Percentiles rank a stretch among this genome's conserved stretches.
Conservation (phyloP, 2,888 invertebrate genomes). For the Disparrhopalites patrizii region DNA sequence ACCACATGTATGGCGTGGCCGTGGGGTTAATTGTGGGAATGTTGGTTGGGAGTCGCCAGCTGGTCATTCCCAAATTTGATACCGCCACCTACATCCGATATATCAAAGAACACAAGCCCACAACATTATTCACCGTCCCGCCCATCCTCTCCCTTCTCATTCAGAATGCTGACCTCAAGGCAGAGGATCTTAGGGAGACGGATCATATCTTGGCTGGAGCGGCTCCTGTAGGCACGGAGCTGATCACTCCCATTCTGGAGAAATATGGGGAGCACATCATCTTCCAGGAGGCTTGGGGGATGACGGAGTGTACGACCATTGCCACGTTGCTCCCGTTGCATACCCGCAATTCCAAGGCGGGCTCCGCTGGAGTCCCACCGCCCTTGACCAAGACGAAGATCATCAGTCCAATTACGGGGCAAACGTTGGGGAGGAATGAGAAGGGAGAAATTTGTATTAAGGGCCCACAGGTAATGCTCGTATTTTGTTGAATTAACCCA, state of each 20-base stretch:
- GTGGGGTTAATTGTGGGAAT: slow-evolving; percentile 63
- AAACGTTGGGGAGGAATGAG: slow-evolving; percentile 60
- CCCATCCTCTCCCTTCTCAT: slow-evolving; percentile 71
- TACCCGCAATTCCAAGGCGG: slow-evolving; percentile 32
- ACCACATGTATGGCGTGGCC: slow-evolving; percentile 66
- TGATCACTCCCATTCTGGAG: slow-evolving; percentile 59
- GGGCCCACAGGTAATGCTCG: slow-evolving; percentile 52
- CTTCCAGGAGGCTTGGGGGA: slow-evolving; percentile 57
- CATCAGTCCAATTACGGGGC: slow-evolving; percentile 57
- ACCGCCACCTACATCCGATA: slow-evolving; percentile 68
- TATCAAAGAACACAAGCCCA: slow-evolving; percentile 57
- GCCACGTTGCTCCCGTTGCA: slow-evolving; percentile 5
- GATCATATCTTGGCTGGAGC: slow-evolving; percentile 62
- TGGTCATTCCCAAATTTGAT: slow-evolving; percentile 56
- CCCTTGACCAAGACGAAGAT: slow-evolving; percentile 61
- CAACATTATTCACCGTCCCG: slow-evolving; percentile 61
- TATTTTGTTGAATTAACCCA: no score
- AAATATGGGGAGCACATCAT: slow-evolving; percentile 50
- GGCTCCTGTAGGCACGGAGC: slow-evolving; percentile 58
- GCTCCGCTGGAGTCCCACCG: slow-evolving; percentile 7
- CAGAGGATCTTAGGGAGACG: slow-evolving; percentile 63
- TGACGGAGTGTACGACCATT: slow-evolving; percentile 64
- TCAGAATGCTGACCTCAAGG: slow-evolving; percentile 63
- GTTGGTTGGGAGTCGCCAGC: slow-evolving; percentile 60
- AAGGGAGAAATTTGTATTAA: slow-evolving; percentile 68